These are phyloP conservation scores for Cheilinus undulatus DNA, from an alignment of 2,113 vertebrate species.

Conservation along the genomic window DNA sequence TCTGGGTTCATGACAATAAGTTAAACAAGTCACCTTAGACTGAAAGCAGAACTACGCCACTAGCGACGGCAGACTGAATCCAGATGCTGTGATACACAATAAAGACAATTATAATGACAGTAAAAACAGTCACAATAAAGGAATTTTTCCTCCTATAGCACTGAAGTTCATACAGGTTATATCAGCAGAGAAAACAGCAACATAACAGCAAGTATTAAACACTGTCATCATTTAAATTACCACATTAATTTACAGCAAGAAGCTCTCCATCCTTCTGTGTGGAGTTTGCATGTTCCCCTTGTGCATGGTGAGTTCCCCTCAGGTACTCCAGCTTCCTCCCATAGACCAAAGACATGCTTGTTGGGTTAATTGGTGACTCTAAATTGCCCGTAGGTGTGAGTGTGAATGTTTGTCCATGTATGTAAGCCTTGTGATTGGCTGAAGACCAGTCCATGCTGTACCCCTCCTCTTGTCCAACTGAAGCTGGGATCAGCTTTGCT, in stretches of 20 bases:
- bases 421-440: too few species aligned
- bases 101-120: not conserved
- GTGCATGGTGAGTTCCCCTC: too few species aligned
- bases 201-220: not conserved
- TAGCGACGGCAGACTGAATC: not conserved
- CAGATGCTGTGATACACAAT: not conserved
- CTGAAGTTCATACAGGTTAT: not conserved
- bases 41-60: constrained; percentile 33
- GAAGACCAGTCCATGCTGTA: too few species aligned
- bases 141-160: not conserved
- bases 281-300: too few species aligned
- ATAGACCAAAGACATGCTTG: too few species aligned
- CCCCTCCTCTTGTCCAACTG: too few species aligned
- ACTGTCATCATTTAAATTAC: not conserved
- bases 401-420: too few species aligned
- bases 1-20: constrained; percentile 48
- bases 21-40: constrained; percentile 43
- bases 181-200: not conserved
- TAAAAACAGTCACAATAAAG: not conserved
- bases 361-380: too few species aligned
- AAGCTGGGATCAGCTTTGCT: too few species aligned
- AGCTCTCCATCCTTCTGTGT: too few species aligned
- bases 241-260: not conserved
- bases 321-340: too few species aligned
- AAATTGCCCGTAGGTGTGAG: too few species aligned